Conservation (phyloP, 2,113 vertebrate species). For the Corythaixoides concolor region DNA sequence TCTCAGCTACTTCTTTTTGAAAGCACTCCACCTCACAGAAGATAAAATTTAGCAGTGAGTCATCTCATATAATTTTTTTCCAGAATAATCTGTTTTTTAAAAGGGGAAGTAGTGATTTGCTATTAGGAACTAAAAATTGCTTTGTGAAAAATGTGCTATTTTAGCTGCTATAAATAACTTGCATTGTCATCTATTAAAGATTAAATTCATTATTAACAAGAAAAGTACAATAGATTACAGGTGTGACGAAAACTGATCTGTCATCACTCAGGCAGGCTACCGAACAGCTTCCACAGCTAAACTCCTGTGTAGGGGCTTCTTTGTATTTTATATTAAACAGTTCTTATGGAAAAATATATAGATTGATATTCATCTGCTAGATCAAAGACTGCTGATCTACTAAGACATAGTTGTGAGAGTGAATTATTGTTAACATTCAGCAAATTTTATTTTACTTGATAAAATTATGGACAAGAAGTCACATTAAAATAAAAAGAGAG, state of each 20-base stretch:
- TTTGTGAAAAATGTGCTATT: not conserved
- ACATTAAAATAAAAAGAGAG: not conserved
- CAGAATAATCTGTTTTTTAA: not conserved
- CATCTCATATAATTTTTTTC: not conserved
- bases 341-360: not conserved
- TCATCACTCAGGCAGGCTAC: not conserved
- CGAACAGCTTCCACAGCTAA: not conserved
- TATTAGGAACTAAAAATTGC: not conserved
- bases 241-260: not conserved
- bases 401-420: not conserved
- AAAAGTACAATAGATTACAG: not conserved
- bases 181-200: not conserved
- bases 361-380: not conserved
- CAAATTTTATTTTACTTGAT: not conserved
- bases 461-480: not conserved
- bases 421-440: not conserved
- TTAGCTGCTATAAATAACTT: not conserved
- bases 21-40: not conserved
- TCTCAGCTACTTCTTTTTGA: not conserved
- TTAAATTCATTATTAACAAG: not conserved
- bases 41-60: constrained; percentile 29
- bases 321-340: not conserved
- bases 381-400: not conserved
- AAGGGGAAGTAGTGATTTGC: not conserved
- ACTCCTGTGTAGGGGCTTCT: not conserved